Evolutionary conservation across 2,113 vertebrate genomes (phyloP).

Genomic region (Pyrgilauda ruficollis): DNA sequence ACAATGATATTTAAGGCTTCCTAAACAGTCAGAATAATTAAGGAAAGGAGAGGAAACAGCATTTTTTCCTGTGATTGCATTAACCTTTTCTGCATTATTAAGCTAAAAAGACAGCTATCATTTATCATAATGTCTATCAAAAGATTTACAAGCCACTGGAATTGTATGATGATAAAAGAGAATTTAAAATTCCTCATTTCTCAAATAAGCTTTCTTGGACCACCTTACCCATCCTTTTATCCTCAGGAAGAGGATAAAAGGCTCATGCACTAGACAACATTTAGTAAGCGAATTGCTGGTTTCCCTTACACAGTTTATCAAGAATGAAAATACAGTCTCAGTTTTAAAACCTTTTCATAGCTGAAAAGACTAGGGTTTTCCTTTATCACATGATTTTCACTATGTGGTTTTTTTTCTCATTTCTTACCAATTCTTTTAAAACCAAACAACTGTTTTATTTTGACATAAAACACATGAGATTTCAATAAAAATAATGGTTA

Average conservation of each 20-base stretch:
- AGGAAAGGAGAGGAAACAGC: background rate
- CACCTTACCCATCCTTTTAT: background rate
- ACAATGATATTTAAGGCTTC: background rate
- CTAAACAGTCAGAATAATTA: background rate
- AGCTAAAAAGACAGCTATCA: background rate
- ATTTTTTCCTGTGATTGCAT: background rate
- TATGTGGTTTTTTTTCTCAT: background rate
- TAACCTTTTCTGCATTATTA: background rate
- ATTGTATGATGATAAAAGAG: background rate
- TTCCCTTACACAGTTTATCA: background rate
- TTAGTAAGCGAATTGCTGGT: background rate
- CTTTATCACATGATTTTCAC: background rate
- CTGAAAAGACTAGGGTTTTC: background rate
- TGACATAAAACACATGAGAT: background rate
- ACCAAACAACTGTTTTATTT: background rate
- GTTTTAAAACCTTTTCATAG: background rate
- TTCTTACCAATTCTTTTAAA: background rate
- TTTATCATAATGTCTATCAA: background rate
- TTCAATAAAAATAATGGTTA: background rate
- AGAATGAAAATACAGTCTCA: background rate
- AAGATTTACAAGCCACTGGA: background rate
- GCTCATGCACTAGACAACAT: background rate
- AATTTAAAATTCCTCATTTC: background rate
- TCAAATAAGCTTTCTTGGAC: background rate
- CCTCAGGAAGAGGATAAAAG: background rate